Percentiles rank a stretch among this genome's conserved stretches.
phyloP scores from a whole-genome alignment of 2,797 vertebrate genomes.

The Chelmon rostratus region DNA sequence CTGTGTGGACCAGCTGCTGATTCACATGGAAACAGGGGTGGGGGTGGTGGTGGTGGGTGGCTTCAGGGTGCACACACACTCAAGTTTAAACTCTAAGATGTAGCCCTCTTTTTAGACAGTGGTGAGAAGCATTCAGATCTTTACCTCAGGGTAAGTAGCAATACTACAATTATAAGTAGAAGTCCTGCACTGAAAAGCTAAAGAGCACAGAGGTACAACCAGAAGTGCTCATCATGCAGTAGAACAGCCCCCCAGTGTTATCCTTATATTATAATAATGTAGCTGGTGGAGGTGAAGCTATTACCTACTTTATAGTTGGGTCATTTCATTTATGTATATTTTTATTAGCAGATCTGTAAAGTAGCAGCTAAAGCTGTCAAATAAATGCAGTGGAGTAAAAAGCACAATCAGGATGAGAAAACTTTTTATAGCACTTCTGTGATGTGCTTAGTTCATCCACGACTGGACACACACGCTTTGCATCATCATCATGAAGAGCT shows the following conservation, averaged over 20 bases:
- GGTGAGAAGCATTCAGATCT: not conserved
- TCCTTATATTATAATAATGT: not conserved
- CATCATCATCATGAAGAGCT: not conserved
- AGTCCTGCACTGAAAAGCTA: no score
- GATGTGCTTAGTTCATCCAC: not conserved
- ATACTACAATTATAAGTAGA: not conserved
- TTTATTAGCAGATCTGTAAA: no score
- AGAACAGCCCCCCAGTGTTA: no score
- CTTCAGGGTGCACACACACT: not conserved
- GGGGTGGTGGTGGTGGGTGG: not conserved
- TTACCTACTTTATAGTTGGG: no score
- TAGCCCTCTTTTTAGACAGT: not conserved
- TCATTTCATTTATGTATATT: no score
- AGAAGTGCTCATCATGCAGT: no score
- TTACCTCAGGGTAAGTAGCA: not conserved
- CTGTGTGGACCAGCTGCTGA: slow-evolving; percentile 76
- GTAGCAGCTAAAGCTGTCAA: no score
- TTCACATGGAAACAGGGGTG: slow-evolving; percentile 27
- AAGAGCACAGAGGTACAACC: no score
- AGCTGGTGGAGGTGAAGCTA: not conserved
- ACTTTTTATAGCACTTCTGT: not conserved
- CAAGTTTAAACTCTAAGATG: not conserved
- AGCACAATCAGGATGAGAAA: no score
- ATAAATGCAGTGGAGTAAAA: no score
- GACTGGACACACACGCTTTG: not conserved